Conservation (phyloP, 2,888 invertebrate species). For the Lepetodrilus schrolli region DNA sequence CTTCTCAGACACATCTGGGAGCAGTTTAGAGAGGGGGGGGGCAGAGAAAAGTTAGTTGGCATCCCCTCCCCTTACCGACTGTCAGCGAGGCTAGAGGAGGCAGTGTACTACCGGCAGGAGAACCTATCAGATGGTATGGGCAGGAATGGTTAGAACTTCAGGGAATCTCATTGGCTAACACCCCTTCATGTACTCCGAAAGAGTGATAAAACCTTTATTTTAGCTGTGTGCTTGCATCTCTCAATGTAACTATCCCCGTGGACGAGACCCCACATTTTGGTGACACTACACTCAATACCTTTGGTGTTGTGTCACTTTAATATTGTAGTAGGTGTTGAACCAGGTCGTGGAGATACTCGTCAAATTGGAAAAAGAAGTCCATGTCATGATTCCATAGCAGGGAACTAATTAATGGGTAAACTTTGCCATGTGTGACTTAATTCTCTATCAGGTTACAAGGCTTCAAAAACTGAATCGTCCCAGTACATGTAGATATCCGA, state of each 20-base stretch:
- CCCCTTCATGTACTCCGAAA: constrained; percentile 5
- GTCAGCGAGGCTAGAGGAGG: neutral
- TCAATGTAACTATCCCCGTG: no score
- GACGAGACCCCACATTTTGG: no score
- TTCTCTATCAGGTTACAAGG: neutral
- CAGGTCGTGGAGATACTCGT: no score
- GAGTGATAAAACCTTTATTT: constrained; percentile 21
- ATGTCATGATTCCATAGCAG: neutral
- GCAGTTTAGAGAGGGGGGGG: neutral
- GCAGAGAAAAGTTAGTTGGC: no score
- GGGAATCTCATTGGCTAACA: constrained; percentile 4
- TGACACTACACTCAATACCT: no score
- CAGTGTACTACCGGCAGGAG: neutral
- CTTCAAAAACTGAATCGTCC: neutral
- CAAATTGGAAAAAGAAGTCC: neutral
- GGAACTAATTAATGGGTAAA: neutral
- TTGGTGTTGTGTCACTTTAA: no score
- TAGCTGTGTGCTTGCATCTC: neutral
- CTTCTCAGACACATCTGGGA: constrained; percentile 22
- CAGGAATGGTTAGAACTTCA: neutral
- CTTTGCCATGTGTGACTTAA: constrained; percentile 21
- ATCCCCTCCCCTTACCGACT: neutral
- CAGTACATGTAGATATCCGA: neutral
- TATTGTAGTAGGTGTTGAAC: no score
- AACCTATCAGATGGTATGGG: neutral